phyloP scores from a whole-genome alignment of 2,113 vertebrate genomes.

The Rhinopomastus cyanomelas region DNA sequence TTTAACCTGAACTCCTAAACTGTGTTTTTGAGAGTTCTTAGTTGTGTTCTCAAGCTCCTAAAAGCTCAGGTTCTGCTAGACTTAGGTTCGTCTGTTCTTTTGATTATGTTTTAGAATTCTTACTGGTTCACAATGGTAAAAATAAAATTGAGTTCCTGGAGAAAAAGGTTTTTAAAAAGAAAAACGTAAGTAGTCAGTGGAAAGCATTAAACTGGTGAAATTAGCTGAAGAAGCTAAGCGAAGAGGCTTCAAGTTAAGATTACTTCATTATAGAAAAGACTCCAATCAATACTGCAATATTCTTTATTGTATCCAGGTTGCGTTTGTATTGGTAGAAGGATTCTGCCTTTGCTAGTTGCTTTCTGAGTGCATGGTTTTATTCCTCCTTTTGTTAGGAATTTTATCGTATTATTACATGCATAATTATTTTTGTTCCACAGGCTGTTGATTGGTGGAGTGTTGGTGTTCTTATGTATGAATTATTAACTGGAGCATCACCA shows the following conservation, averaged over 20 bases:
- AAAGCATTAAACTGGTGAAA: not conserved
- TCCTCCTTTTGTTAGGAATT: not conserved
- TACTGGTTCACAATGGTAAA: not conserved
- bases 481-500: slow-evolving; percentile 95
- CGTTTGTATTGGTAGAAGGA: not conserved
- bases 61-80: not conserved
- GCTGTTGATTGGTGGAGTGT: slow-evolving; percentile 99
- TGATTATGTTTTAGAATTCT: not conserved
- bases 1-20: not conserved
- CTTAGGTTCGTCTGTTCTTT: not conserved
- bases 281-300: not conserved
- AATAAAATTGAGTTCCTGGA: not conserved
- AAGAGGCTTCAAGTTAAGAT: not conserved
- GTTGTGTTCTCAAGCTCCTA: not conserved
- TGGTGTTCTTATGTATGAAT: slow-evolving; percentile 96
- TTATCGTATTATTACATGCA: not conserved
- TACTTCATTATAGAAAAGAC: not conserved
- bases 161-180: no score
- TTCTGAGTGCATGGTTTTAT: not conserved
- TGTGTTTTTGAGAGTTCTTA: not conserved
- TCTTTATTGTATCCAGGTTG: not conserved
- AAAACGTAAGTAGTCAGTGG: not conserved
- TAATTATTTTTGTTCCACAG: slow-evolving; percentile 72
- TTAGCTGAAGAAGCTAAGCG: not conserved
- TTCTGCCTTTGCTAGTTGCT: not conserved